These are phyloP conservation scores for Steinernema feltiae DNA, from an alignment of 1,140 invertebrate genomes.

Conservation along the genomic window DNA sequence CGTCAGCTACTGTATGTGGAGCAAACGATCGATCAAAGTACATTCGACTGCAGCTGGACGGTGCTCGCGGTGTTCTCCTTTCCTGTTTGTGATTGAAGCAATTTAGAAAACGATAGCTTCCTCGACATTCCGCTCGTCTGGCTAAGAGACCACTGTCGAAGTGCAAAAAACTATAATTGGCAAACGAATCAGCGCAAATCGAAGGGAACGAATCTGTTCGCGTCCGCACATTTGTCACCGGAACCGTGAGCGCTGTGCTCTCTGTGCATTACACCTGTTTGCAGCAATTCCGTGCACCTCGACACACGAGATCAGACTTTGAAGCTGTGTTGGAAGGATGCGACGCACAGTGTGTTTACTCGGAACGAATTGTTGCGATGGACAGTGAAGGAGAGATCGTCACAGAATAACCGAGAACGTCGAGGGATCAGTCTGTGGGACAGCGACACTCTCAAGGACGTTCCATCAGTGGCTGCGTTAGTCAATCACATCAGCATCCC, in stretches of 20 bases:
- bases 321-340: neutral
- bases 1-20: constrained; percentile 5
- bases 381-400: constrained; percentile 31
- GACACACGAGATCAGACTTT: neutral
- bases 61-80: neutral
- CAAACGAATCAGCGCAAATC: constrained; percentile 45
- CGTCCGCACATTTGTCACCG: constrained; percentile 21
- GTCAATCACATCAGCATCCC: neutral
- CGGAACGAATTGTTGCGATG: constrained; percentile 14
- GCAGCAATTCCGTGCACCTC: neutral
- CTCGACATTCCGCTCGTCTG: constrained; percentile 45
- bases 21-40: neutral
- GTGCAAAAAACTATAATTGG: constrained; percentile 32
- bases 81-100: neutral
- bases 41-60: neutral
- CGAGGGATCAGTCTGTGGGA: constrained; percentile 15
- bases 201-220: constrained; percentile 37
- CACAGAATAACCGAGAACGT: constrained; percentile 27
- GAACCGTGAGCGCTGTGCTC: neutral
- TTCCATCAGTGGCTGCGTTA: constrained; percentile 7
- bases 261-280: neutral
- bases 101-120: constrained; percentile 15
- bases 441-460: constrained; percentile 17
- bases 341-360: constrained; percentile 12
- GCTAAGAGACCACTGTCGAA: constrained; percentile 51